A percentile compares a stretch with the other conserved stretches of the same genome.
These are phyloP conservation scores for Tinamus guttatus DNA, from an alignment of 2,113 vertebrate genomes.

Conservation along the genomic window DNA sequence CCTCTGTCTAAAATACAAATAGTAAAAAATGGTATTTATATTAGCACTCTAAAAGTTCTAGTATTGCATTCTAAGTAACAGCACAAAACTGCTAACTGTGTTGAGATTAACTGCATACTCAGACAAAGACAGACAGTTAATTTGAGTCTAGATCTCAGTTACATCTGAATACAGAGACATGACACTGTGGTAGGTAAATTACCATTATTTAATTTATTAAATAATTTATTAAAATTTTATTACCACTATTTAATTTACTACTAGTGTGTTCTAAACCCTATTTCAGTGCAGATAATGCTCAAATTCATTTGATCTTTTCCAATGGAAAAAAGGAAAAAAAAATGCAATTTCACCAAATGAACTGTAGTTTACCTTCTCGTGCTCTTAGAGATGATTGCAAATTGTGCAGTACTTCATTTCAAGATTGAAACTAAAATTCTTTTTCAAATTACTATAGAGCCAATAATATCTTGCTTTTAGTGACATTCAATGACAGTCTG, in stretches of 20 bases:
- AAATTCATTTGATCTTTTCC: neutral
- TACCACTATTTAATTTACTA: no score
- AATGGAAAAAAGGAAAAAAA: neutral
- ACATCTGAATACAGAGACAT: neutral
- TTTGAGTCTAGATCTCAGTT: neutral
- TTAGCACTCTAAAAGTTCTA: neutral
- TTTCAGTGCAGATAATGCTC: neutral
- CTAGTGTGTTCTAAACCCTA: neutral
- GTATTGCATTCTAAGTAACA: neutral
- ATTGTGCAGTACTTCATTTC: accelerated
- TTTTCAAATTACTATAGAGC: neutral
- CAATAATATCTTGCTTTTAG: neutral
- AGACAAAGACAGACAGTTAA: neutral
- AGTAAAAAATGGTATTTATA: neutral
- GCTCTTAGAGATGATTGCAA: neutral
- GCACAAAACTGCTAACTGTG: neutral
- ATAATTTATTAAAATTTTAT: neutral
- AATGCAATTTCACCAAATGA: neutral
- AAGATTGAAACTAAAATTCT: neutral
- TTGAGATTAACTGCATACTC: neutral
- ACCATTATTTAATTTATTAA: no score
- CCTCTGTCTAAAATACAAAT: neutral
- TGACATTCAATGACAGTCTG: neutral
- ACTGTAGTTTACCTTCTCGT: neutral
- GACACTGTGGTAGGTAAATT: neutral